These are phyloP conservation scores for Erpetoichthys calabaricus DNA, from an alignment of 2,797 vertebrate genomes.

Conservation along the genomic window DNA sequence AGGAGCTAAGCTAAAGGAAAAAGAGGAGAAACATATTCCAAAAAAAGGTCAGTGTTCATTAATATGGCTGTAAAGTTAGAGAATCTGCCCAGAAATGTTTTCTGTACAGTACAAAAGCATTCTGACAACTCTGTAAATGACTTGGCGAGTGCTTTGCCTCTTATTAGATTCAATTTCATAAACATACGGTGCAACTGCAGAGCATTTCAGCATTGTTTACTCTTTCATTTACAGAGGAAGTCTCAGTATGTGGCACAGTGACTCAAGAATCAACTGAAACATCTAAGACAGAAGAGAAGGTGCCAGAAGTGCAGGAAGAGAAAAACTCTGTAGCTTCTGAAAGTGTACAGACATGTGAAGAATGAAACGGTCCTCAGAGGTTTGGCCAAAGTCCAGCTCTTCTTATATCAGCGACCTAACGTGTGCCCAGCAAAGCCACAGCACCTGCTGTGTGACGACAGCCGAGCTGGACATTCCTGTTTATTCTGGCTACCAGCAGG, in stretches of 20 bases:
- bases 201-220: too few relatives aligned
- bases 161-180: too few relatives aligned
- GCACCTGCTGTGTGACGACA: background rate
- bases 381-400: background rate
- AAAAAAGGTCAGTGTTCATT: slow-evolving; percentile 34
- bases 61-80: background rate
- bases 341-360: slow-evolving; percentile 23
- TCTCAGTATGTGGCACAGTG: too few relatives aligned
- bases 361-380: background rate
- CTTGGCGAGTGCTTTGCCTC: too few relatives aligned
- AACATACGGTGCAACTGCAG: too few relatives aligned
- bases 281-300: background rate
- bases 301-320: slow-evolving; percentile 16
- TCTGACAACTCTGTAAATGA: too few relatives aligned
- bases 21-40: slow-evolving; percentile 39
- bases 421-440: background rate
- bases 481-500: background rate
- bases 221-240: too few relatives aligned
- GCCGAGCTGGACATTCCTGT: background rate
- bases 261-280: slow-evolving; percentile 33
- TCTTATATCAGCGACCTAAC: slow-evolving; percentile 13
- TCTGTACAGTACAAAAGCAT: background rate
- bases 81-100: background rate
- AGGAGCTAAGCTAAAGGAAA: slow-evolving; percentile 51
- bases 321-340: slow-evolving; percentile 17